phyloP scores from a whole-genome alignment of 23 tunicate species.

The Halocynthia aurantium region DNA sequence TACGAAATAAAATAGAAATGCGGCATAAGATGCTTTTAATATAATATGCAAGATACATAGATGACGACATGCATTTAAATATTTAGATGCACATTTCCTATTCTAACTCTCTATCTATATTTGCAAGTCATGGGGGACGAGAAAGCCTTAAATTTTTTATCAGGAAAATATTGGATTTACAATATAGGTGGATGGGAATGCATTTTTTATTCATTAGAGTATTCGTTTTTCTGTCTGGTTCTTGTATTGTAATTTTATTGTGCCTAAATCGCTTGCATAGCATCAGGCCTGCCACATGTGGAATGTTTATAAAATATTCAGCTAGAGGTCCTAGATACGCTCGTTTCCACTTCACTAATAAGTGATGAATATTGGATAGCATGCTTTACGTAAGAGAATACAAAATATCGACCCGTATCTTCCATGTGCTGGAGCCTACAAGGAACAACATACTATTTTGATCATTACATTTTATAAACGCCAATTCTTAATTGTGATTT shows the following conservation, averaged over 20 bases:
- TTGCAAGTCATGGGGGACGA: constrained; percentile 16
- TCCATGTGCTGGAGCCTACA: no score
- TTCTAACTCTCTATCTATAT: constrained; percentile 20
- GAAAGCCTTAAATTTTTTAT: constrained; percentile 25
- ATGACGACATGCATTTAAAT: constrained; percentile 15
- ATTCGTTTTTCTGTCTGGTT: not conserved
- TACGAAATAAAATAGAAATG: constrained; percentile 5
- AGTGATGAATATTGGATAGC: no score
- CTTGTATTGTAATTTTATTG: constrained; percentile 25
- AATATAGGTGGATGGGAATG: not conserved
- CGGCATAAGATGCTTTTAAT: not conserved
- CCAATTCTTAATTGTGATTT: not conserved
- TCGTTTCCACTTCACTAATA: constrained; percentile 1
- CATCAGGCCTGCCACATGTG: constrained; percentile 7
- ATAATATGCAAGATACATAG: constrained; percentile 9
- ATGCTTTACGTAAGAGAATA: no score
- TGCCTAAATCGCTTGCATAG: not conserved
- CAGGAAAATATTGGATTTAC: constrained; percentile 13
- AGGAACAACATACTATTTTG: no score
- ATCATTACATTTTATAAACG: no score
- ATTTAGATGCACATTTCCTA: constrained; percentile 23
- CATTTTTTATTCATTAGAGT: constrained; percentile 20
- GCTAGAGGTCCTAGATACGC: not conserved
- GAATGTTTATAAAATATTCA: constrained; percentile 5
- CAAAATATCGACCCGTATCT: no score